Percentiles rank a stretch among this genome's conserved stretches.
phyloP scores from a whole-genome alignment of 2,888 invertebrate genomes.

The Anodontia alba region DNA sequence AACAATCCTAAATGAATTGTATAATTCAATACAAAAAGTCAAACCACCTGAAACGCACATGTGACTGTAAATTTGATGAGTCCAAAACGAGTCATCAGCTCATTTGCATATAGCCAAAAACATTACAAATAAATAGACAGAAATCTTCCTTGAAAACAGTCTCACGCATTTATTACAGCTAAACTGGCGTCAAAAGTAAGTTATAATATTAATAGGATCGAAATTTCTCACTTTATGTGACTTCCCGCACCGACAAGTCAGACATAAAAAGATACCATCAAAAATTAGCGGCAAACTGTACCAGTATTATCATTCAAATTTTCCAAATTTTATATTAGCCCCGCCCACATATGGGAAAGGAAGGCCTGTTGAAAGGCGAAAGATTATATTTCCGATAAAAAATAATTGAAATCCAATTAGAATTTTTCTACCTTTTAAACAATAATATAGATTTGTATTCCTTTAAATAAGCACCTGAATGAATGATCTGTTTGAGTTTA shows the following conservation, averaged over 20 bases:
- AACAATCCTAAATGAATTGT: no score
- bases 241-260: not conserved
- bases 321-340: not conserved
- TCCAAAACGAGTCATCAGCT: not conserved
- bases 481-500: not conserved
- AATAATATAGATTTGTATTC: not conserved
- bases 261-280: conserved; percentile 13
- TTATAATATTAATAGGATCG: not conserved
- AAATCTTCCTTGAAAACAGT: not conserved
- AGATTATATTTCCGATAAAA: not conserved
- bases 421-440: conserved; percentile 1
- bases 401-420: conserved; percentile 6
- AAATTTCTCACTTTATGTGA: conserved; percentile 2
- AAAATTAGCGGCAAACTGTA: conserved; percentile 11
- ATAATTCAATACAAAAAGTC: no score
- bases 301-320: not conserved
- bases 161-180: not conserved
- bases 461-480: not conserved
- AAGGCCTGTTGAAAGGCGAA: not conserved
- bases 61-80: not conserved
- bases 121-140: not conserved
- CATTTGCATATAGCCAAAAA: not conserved
- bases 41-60: no score
- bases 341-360: not conserved
- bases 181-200: not conserved